phyloP scores from a whole-genome alignment of 2,113 vertebrate species.

The Varanus komodoensis region DNA sequence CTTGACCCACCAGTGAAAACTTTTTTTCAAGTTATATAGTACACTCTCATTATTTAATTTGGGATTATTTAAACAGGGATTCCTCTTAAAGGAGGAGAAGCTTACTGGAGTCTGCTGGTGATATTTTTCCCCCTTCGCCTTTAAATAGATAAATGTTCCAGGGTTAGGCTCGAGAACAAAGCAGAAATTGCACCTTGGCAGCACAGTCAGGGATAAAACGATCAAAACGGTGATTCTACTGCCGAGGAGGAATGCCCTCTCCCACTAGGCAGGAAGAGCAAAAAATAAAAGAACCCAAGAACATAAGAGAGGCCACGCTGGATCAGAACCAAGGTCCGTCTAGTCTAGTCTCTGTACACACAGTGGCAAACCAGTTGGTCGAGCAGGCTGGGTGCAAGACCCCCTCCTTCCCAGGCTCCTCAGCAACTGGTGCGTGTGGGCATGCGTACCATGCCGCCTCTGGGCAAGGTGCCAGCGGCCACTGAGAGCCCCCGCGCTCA shows the following conservation, averaged over 20 bases:
- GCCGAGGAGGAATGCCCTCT: background rate
- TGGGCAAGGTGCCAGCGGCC: too few species aligned
- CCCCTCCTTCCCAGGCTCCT: too few species aligned
- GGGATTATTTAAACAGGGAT: background rate
- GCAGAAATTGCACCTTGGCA: conserved; percentile 24
- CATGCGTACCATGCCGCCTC: too few species aligned
- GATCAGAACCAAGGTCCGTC: too few species aligned
- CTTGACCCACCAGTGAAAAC: background rate
- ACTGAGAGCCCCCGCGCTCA: too few species aligned
- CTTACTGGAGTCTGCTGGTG: background rate
- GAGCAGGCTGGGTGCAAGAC: too few species aligned
- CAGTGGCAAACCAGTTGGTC: too few species aligned
- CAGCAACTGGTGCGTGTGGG: too few species aligned
- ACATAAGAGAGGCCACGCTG: too few species aligned
- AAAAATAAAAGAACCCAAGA: background rate
- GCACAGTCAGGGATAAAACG: conserved; percentile 45
- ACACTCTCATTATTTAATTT: conserved; percentile 6
- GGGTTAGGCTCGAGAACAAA: conserved; percentile 29
- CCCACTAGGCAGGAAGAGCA: background rate
- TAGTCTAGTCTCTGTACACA: too few species aligned
- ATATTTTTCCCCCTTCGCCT: accelerated
- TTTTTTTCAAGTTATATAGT: conserved; percentile 20
- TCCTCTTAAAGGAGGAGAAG: conserved; percentile 45
- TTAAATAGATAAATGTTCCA: conserved; percentile 7
- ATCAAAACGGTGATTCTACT: conserved; percentile 35